Conservation (phyloP, 2,888 invertebrate genomes). For the Eristalis intricaria region DNA sequence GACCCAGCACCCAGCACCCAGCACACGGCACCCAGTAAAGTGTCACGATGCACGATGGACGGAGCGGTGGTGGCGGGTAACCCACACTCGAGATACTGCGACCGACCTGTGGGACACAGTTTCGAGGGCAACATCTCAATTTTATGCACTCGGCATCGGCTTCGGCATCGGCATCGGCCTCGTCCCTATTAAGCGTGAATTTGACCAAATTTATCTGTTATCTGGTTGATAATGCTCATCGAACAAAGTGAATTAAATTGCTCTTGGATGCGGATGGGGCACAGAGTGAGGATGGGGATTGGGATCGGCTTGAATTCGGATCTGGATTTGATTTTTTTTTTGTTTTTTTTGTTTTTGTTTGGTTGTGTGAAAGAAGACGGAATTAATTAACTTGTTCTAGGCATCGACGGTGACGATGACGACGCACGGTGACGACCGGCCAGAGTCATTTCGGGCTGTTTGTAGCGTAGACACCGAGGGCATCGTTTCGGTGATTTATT, state of each 20-base stretch:
- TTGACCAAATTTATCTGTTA: constrained; percentile 81
- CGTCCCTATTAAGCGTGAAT: constrained; percentile 81
- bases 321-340: not conserved
- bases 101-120: not conserved
- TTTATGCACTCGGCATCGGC: constrained; percentile 29
- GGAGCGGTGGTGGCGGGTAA: not conserved
- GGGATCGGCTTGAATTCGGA: constrained; percentile 20
- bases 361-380: constrained; percentile 19
- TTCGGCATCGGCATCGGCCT: constrained; percentile 23
- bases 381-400: constrained; percentile 72
- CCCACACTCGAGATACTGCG: not conserved
- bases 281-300: not conserved
- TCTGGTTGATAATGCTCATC: constrained; percentile 81
- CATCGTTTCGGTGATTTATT: constrained; percentile 70
- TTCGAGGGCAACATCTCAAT: constrained; percentile 57
- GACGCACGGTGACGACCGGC: constrained; percentile 1
- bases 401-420: not conserved
- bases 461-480: constrained; percentile 41
- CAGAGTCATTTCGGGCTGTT: constrained; percentile 41
- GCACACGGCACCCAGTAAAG: not conserved
- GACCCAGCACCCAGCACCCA: constrained; percentile 11
- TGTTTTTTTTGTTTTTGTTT: no score
- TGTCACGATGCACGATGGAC: constrained; percentile 37
- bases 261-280: constrained; percentile 35
- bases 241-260: constrained; percentile 82